Base-by-base conservation (phyloP, 1,140 invertebrate species). In the Aphaenogaster ashmeadi region DNA sequence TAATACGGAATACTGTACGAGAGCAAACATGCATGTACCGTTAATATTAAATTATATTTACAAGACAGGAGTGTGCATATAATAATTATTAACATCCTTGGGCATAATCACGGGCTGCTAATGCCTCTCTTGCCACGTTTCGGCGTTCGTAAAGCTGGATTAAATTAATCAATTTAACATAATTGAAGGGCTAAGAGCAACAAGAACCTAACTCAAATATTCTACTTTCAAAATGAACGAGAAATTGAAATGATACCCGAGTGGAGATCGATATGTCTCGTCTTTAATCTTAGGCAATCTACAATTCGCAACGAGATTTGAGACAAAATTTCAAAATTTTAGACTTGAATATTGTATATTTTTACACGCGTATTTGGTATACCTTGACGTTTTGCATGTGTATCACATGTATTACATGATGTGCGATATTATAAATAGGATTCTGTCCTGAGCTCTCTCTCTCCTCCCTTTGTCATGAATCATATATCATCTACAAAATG, bases 121-220 rank as follows among this genome's bases (percentile, higher is more conserved):
- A n/a, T 36, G n/a, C 21, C 21, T 71, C 50, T 58, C 66, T 13
- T 9, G 7, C 38, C 8, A 27, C 0, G 18, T 58, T 36, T 58
- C 50, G 18, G 21, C 41, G 4, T 8, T 41, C 38, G 36, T 64
- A 44, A 81, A 71, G 36, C 36, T 56, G 21, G 38, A 56, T 81
- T 71, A 81, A 81, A 27, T 18, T 66, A 52, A 71, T 80, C 62
- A 44, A 71, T 81, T 33, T 38, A 56, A n/a, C 33, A 44, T 27
- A 77, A 60, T 44, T 41, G 7, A 41, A 18, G 3, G 11, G 11
- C 18, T 27, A 69, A 47, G 11, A 0, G 6, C 44, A 52, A 33
- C 69, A 72, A 52, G 27, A 50, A 52, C 1, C 52, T 67, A 44
- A 44, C 66, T 67, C 66, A 33, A 72, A 72, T 72, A 33, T 52